phyloP scores from a whole-genome alignment of 2,888 invertebrate genomes.

The Morinoia aosen region DNA sequence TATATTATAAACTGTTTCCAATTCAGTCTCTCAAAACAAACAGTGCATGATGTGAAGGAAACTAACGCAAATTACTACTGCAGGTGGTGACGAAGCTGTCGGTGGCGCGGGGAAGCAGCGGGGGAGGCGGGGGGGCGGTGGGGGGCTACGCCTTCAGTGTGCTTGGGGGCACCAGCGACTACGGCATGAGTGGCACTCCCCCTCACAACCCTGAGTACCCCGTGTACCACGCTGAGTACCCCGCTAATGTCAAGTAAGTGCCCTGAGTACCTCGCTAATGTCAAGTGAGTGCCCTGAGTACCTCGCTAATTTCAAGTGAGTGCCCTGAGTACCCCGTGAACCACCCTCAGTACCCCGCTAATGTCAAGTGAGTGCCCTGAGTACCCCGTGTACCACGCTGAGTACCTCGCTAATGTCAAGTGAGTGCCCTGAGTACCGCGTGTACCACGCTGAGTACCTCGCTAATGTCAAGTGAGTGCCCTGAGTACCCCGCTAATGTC shows the following conservation, averaged over 20 bases:
- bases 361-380: background rate
- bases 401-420: conserved; percentile 60
- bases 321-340: conserved; percentile 62
- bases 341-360: conserved; percentile 60
- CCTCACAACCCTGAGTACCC: conserved; percentile 66
- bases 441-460: conserved; percentile 24
- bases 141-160: conserved; percentile 34
- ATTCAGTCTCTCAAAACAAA: too few relatives aligned
- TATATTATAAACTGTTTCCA: too few relatives aligned
- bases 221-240: conserved; percentile 64
- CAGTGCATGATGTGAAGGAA: too few relatives aligned
- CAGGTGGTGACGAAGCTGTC: conserved; percentile 41
- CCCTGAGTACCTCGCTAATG: background rate
- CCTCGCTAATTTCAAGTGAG: background rate
- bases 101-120: background rate
- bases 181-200: conserved; percentile 65
- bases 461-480: background rate
- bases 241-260: conserved; percentile 65
- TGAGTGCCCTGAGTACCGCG: conserved; percentile 51
- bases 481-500: conserved; percentile 58
- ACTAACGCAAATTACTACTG: too few relatives aligned
- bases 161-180: conserved; percentile 45
- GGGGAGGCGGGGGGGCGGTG: background rate
- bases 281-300: background rate
- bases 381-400: background rate